phyloP scores from a whole-genome alignment of 2,113 vertebrate genomes.

The Mormyrus lacerda region DNA sequence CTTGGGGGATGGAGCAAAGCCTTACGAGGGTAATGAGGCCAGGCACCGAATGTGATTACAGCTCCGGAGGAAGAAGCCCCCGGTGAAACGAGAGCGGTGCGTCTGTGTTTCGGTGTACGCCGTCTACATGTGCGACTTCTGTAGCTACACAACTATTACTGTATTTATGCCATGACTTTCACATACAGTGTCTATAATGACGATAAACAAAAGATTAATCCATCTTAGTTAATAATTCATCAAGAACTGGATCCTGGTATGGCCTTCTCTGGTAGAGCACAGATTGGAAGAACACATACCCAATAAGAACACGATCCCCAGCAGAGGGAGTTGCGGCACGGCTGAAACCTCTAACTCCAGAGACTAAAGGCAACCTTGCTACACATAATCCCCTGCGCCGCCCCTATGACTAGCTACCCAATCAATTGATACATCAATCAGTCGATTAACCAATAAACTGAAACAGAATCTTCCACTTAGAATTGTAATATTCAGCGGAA shows the following conservation, averaged over 20 bases:
- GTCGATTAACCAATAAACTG: background rate
- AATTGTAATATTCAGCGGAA: background rate
- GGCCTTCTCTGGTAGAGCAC: background rate
- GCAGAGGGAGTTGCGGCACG: background rate
- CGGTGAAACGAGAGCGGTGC: constrained; percentile 34
- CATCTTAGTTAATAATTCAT: background rate
- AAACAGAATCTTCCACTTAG: background rate
- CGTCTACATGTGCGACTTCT: background rate
- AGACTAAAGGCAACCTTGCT: background rate
- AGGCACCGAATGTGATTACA: constrained; percentile 33
- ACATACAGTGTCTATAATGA: background rate
- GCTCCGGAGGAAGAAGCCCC: constrained; percentile 32
- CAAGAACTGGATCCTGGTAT: background rate
- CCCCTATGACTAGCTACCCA: background rate
- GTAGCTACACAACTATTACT: background rate
- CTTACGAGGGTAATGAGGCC: constrained; percentile 55
- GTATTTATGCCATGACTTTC: background rate
- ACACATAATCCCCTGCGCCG: background rate
- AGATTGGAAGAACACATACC: background rate
- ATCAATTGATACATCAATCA: background rate
- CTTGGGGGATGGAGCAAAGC: constrained; percentile 44
- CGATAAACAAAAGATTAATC: background rate
- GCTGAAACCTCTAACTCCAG: background rate
- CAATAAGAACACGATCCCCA: background rate
- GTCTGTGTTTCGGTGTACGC: background rate